Base-by-base conservation (phyloP, 1,140 invertebrate species). In the Dinothrombium tinctorium region DNA sequence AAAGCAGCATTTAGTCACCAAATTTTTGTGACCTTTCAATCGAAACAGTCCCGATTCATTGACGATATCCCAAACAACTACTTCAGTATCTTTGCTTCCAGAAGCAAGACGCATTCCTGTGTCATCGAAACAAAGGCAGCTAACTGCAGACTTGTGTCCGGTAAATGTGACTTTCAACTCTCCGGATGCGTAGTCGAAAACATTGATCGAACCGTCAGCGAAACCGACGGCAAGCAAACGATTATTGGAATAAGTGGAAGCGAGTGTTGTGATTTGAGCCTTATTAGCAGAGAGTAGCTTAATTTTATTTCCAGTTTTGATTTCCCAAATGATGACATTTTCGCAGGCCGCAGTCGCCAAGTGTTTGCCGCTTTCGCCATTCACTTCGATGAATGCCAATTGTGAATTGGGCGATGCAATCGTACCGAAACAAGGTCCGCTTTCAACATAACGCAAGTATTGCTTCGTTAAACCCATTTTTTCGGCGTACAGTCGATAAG, bases 381-480 rank as follows among this genome's bases (percentile, higher is more conserved):
- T 65, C 69, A n/a, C 73, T 71, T 47, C n/a, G 7, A 68, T 23
- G 33, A 82, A 82, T 33, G 68, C 59, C 24, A 74, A 59, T 59
- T 86, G 86, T 47, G 75, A 74, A 41, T 72, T 69, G 15, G 67
- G 56, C 59, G 75, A 82, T 4, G 71, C 70, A 45, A 94, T 74
- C 33, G 92, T 68, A 56, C 87, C 89, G 60, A 83, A 82, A 51
- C 72, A 73, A 25, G 75, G 71, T 37, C 72, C 71, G 40, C 45
- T 47, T 11, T 75, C 69, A 9, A 68, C 66, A 59, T 84, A 95
- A 35, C 82, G 71, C 40, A 94, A 66, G 69, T 96, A 96, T 62
- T 98, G 81, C 56, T 90, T 92, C 17, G 89, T 95, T 48, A 95
- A 60, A 45, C 83, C 86, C 89, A 95, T 95, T 43, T 37, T 46